Conservation (phyloP, 1,140 invertebrate species). For the Pseudomyrmex flavicornis region DNA sequence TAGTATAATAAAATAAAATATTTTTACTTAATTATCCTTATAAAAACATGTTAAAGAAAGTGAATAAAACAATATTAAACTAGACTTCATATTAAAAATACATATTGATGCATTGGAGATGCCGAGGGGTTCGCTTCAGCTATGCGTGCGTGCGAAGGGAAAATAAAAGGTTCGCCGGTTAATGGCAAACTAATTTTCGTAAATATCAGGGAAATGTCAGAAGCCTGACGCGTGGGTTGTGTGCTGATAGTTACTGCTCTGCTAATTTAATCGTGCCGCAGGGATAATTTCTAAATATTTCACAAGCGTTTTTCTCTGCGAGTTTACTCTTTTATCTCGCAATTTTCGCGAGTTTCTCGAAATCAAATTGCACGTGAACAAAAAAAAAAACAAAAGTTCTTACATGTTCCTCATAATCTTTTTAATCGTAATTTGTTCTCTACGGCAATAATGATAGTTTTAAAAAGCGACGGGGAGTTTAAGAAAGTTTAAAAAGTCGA, state of each 20-base stretch:
- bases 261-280: conserved; percentile 10
- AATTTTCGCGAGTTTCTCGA: neutral
- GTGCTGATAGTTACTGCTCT: conserved; percentile 13
- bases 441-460: neutral
- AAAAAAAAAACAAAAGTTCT: neutral
- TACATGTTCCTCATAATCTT: neutral
- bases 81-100: conserved; percentile 27
- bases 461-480: neutral
- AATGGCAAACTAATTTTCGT: conserved; percentile 60
- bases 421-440: neutral
- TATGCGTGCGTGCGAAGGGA: conserved; percentile 34
- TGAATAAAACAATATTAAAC: conserved; percentile 13
- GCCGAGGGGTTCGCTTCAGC: conserved; percentile 26
- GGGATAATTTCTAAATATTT: conserved; percentile 45
- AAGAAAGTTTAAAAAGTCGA: neutral
- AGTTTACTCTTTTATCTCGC: neutral
- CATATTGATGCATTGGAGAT: neutral
- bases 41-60: neutral
- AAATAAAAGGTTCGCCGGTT: conserved; percentile 39
- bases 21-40: neutral
- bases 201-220: conserved; percentile 56
- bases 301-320: conserved; percentile 8
- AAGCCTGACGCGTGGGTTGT: conserved; percentile 30
- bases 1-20: neutral
- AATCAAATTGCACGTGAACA: too few species aligned